A percentile compares a stretch with the other conserved stretches of the same genome.
Evolutionary conservation across 2,113 vertebrate species (phyloP).

Genomic region (Platysternon megacephalum): DNA sequence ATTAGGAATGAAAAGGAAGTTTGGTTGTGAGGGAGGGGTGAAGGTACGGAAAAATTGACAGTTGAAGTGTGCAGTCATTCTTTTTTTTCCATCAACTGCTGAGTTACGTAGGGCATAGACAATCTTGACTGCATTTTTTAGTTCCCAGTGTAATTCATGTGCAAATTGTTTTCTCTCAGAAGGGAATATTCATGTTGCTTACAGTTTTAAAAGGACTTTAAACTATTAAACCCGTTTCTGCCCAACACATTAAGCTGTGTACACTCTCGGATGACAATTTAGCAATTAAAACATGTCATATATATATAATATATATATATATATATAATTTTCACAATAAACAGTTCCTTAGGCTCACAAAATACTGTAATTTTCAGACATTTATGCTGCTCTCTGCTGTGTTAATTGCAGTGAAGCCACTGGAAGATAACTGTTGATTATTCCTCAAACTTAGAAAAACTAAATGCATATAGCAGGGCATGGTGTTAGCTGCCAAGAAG

Average conservation of each 20-base stretch:
- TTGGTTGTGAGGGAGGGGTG: not conserved
- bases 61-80: not conserved
- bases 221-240: too few species aligned
- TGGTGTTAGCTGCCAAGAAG: not conserved
- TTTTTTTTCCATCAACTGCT: not conserved
- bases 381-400: constrained; percentile 9
- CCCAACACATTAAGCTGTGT: too few species aligned
- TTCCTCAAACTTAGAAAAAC: not conserved
- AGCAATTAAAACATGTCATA: not conserved
- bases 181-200: not conserved
- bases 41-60: not conserved
- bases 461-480: not conserved
- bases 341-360: not conserved
- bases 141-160: not conserved
- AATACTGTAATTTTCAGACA: not conserved
- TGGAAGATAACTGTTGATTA: constrained; percentile 1
- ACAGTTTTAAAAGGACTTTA: not conserved
- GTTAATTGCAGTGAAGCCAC: constrained; percentile 11
- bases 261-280: not conserved
- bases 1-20: not conserved
- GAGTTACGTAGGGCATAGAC: not conserved
- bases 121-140: not conserved
- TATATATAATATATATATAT: too few species aligned
- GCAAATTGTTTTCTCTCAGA: not conserved
- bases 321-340: not conserved